phyloP scores from a whole-genome alignment of 2,797 vertebrate genomes.

The Catamblyrhynchus diadema region DNA sequence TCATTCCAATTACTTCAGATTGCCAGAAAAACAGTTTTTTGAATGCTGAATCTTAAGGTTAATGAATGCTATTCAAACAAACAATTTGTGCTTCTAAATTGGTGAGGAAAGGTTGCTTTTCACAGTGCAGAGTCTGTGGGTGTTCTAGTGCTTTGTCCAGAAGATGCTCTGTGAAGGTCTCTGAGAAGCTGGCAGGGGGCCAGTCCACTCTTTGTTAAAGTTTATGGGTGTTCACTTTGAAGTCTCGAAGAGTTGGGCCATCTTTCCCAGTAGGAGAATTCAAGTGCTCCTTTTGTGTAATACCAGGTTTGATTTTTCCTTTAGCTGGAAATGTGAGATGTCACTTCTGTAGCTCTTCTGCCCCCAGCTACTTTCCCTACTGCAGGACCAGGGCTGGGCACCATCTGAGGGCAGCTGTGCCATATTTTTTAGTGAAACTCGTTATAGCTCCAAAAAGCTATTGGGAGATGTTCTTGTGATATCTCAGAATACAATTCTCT shows the following conservation, averaged over 20 bases:
- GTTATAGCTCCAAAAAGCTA: background rate
- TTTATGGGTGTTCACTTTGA: background rate
- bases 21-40: background rate
- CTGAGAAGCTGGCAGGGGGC: background rate
- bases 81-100: background rate
- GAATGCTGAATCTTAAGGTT: background rate
- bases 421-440: background rate
- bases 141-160: background rate
- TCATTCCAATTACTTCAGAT: background rate
- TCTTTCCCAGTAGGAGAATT: background rate
- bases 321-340: background rate
- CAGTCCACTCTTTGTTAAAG: background rate
- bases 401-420: background rate
- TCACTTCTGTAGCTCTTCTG: background rate
- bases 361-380: background rate
- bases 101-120: background rate
- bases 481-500: background rate
- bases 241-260: background rate
- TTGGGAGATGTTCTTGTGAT: background rate
- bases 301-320: background rate
- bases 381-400: background rate
- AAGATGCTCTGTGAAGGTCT: background rate
- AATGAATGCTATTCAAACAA: background rate
- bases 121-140: background rate
- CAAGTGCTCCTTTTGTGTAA: background rate